Evolutionary conservation across 2,113 vertebrate species (phyloP).

Genomic region (Neolamprologus devosi): DNA sequence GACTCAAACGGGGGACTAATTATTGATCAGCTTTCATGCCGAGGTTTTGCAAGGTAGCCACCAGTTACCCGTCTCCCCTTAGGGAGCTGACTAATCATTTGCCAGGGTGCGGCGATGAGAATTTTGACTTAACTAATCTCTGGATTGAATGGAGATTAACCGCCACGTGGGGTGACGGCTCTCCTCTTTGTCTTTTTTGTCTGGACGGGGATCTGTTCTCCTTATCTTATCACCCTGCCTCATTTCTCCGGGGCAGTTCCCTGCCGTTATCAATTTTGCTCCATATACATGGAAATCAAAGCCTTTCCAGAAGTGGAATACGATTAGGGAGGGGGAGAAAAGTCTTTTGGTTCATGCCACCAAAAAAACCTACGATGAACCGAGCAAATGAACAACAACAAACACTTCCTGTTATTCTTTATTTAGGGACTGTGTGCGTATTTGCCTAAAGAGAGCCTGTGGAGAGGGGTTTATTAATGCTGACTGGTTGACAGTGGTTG

Average conservation of each 20-base stretch:
- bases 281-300: slow-evolving; percentile 64
- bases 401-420: background rate
- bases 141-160: slow-evolving; percentile 58
- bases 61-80: slow-evolving; percentile 20
- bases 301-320: slow-evolving; percentile 51
- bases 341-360: slow-evolving; percentile 22
- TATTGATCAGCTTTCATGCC: slow-evolving; percentile 30
- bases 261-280: slow-evolving; percentile 28
- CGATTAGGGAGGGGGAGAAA: slow-evolving; percentile 20
- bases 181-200: slow-evolving; percentile 50
- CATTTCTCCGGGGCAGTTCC: slow-evolving; percentile 46
- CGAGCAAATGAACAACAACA: background rate
- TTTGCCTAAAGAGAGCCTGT: background rate
- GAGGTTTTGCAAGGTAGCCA: background rate
- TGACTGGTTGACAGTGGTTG: background rate
- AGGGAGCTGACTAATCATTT: slow-evolving; percentile 51
- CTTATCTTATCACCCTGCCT: slow-evolving; percentile 56
- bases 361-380: background rate
- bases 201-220: slow-evolving; percentile 31
- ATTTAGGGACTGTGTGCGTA: background rate
- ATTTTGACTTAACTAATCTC: slow-evolving; percentile 51
- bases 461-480: background rate
- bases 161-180: slow-evolving; percentile 48
- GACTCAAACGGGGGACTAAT: background rate
- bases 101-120: background rate